Conservation (phyloP, 30 jellyfish, hydroid and myxozoan species). For the Aurelia sp. region DNA sequence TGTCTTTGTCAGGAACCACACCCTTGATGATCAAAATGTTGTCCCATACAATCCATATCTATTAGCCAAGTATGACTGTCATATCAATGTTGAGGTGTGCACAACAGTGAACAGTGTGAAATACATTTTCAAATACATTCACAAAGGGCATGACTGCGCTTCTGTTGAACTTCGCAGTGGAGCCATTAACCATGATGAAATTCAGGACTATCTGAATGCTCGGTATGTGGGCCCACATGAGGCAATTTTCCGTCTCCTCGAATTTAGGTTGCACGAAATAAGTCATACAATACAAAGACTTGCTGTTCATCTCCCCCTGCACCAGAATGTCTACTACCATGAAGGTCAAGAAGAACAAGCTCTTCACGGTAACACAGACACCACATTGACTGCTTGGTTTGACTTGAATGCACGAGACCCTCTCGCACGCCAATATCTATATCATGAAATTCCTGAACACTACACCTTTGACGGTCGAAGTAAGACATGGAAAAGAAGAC, state of each 20-base stretch:
- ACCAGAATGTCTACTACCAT: background rate
- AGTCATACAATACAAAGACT: no score
- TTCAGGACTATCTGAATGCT: constrained; percentile 7
- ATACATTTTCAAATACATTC: no score
- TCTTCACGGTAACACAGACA: constrained; percentile 38
- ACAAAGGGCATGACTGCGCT: no score
- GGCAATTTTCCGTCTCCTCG: constrained; percentile 15
- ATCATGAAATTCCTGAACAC: constrained; percentile 71
- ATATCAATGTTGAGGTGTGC: no score
- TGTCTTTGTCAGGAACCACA: no score
- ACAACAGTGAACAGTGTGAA: no score
- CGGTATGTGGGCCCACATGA: constrained; percentile 53
- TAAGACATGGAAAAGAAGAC: constrained; percentile 3
- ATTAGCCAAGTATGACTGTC: no score
- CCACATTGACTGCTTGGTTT: constrained; percentile 72
- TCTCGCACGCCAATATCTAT: background rate
- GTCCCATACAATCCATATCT: no score
- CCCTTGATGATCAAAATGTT: no score
- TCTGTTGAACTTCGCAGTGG: no score
- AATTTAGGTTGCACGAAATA: no score
- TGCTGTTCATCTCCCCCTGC: background rate
- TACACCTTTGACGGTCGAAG: constrained; percentile 9
- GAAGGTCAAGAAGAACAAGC: constrained; percentile 27
- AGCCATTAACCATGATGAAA: no score
- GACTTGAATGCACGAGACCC: constrained; percentile 6